Conservation (phyloP, 2,888 invertebrate genomes). For the Melanophora roralis region DNA sequence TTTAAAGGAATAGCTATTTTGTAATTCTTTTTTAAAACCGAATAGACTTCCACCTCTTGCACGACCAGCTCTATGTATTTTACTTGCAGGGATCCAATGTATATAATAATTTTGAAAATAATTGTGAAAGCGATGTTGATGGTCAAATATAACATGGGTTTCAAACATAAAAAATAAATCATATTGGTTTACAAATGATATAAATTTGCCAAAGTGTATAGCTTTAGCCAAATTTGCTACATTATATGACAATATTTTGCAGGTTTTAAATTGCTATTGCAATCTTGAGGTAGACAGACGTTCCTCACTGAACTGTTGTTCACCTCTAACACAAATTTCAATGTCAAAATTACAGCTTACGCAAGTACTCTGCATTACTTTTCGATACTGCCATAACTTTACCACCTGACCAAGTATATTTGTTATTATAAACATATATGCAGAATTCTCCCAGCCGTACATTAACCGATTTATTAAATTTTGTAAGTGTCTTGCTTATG, state of each 20-base stretch:
- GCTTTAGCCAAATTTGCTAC: not conserved
- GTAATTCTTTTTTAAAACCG: not conserved
- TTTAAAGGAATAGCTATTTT: not conserved
- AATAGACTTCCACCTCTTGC: constrained; percentile 19
- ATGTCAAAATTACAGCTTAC: not conserved
- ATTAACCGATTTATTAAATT: not conserved
- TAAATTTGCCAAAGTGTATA: not conserved
- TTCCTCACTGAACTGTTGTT: not conserved
- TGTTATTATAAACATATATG: not conserved
- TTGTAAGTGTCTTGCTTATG: not conserved
- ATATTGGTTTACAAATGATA: not conserved
- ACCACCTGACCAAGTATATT: not conserved
- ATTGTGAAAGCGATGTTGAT: not conserved
- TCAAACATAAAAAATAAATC: not conserved
- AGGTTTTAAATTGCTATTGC: not conserved
- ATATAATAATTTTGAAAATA: too few relatives aligned
- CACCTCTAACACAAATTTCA: not conserved
- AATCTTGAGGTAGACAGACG: not conserved
- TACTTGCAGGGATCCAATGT: too few relatives aligned
- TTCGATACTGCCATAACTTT: not conserved
- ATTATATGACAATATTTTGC: not conserved
- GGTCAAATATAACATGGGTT: not conserved
- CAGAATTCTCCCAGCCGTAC: not conserved
- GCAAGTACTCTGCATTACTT: not conserved
- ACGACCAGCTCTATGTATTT: constrained; percentile 4